Base-by-base conservation (phyloP, 1,140 invertebrate genomes). In the Sitobion miscanthi region DNA sequence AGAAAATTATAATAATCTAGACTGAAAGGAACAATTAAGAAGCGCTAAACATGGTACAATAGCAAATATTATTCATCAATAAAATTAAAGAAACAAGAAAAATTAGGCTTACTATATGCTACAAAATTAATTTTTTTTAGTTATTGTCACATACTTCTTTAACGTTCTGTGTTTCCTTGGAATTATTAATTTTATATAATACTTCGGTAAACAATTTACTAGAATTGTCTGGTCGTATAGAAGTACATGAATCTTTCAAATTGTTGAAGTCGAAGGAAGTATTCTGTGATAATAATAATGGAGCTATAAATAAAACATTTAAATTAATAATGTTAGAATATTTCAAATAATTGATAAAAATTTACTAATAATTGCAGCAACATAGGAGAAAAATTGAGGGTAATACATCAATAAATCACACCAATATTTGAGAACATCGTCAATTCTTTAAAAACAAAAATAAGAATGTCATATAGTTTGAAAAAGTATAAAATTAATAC, bases 351-450 rank as follows among this genome's bases (percentile, higher is more conserved):
- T 49, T 49, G 3, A 47, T 47, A 47, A 47, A 9, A 47, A 91
- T 45, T 85, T 14, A 92, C 91, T 35, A 92, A 83, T 85, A 92
- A 92, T 92, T 49, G 91, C 77, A 92, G 91, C 91, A 83, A 92
- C 85, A 92, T 92, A 92, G 47, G 91, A 85, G 25, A 92, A 92
- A 14, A 92, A 92, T 92, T 92, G 91, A 54, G 91, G 91, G 17
- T 92, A 92, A 85, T 92, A 77, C 47, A 92, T 83, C 20, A 92
- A 85, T 54, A 85, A 92, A 42, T 92, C 91, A 85, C 85, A 85
- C 91, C 91, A 92, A 85, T 92, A 77, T 14, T 85, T 92, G 14
- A 92, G 77, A 25, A 92, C 91, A 92, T 47, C 77, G 54, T 92
- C 91, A 92, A 92, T 85, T 30, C 91, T 92, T 83, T 21, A 47